A percentile compares a stretch with the other conserved stretches of the same genome.
phyloP scores from a whole-genome alignment of 2,113 vertebrate species.

The Corydoras maculifer region DNA sequence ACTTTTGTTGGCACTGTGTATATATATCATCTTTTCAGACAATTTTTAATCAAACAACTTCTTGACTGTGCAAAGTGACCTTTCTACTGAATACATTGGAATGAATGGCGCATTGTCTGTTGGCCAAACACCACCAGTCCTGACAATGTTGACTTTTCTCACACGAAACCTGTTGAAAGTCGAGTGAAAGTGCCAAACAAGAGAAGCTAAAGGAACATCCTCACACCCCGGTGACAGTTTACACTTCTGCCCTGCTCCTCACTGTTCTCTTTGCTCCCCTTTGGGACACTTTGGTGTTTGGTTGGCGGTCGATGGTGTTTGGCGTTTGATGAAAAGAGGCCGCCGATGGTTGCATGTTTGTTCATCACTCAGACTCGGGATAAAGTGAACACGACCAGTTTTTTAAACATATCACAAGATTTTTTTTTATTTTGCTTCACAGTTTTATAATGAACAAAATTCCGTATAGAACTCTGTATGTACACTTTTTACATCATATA shows the following conservation, averaged over 20 bases:
- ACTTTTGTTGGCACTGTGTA: too few species aligned
- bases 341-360: too few species aligned
- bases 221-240: slow-evolving; percentile 59
- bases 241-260: slow-evolving; percentile 36
- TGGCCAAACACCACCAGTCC: slow-evolving; percentile 22
- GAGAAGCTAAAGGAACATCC: slow-evolving; percentile 50
- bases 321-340: slow-evolving; percentile 24
- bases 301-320: slow-evolving; percentile 42
- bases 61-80: neutral
- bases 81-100: neutral
- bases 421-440: slow-evolving; percentile 53
- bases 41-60: too few species aligned
- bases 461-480: slow-evolving; percentile 59
- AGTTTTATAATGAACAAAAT: slow-evolving; percentile 60
- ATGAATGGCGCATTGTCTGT: slow-evolving; percentile 10
- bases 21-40: too few species aligned
- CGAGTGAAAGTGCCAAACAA: slow-evolving; percentile 9
- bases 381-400: neutral
- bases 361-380: neutral
- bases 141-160: slow-evolving; percentile 40
- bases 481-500: slow-evolving; percentile 68
- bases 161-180: slow-evolving; percentile 25
- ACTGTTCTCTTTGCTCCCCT: slow-evolving; percentile 35
- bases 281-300: slow-evolving; percentile 46
- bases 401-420: slow-evolving; percentile 35